Evolutionary conservation across 2,113 vertebrate species (phyloP).

Genomic region (Passer domesticus): DNA sequence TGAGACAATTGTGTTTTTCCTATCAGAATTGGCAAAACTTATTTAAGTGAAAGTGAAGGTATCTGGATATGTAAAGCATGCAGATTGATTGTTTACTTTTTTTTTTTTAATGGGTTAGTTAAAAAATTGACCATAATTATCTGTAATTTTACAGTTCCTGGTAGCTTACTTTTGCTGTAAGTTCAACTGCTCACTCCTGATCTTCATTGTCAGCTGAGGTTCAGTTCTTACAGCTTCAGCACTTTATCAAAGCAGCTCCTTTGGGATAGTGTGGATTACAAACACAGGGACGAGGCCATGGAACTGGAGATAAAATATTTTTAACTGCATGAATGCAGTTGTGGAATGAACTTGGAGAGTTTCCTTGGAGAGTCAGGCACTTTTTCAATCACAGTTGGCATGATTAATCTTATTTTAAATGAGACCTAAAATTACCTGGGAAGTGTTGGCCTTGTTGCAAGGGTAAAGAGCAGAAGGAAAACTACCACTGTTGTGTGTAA

Average conservation of each 20-base stretch:
- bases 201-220: conserved; percentile 10
- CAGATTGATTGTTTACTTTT: not conserved
- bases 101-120: not conserved
- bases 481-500: not conserved
- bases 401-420: not conserved
- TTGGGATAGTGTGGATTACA: not conserved
- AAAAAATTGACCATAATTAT: not conserved
- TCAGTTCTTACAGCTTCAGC: conserved; percentile 40
- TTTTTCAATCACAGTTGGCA: not conserved
- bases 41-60: not conserved
- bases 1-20: not conserved
- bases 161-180: not conserved
- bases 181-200: not conserved
- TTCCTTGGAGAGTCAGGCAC: not conserved
- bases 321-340: not conserved
- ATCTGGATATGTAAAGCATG: not conserved
- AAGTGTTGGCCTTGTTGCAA: not conserved
- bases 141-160: not conserved
- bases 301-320: conserved; percentile 43
- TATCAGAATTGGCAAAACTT: not conserved
- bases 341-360: conserved; percentile 7
- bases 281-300: not conserved
- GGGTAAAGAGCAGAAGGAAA: not conserved
- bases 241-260: conserved; percentile 18
- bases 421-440: not conserved